Base-by-base conservation (phyloP, 2,113 vertebrate species). In the Myanophis thanlyinensis region DNA sequence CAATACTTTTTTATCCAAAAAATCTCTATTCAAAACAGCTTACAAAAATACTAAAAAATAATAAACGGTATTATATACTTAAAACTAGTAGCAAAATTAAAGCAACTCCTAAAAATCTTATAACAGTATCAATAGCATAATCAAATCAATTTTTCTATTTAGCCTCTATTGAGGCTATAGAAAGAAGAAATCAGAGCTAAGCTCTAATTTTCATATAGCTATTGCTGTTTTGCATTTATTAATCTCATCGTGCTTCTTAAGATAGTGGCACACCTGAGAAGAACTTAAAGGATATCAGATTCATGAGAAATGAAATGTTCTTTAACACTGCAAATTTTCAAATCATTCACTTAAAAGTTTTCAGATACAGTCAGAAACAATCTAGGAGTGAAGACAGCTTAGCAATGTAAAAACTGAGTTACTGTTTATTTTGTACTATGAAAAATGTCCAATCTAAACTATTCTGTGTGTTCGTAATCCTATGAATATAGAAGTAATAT, bases 21-120 rank as follows among this genome's bases (percentile, higher is more conserved):
- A 94, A 94, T 52, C 85, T 92, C 92, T 0, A 0, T 93, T 92
- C 88, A 48, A 54, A 91, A 62, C 91, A 93, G 91, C 53, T 8
- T 90, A 67, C 89, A 93, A 93, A 93, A 48, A 13, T 27, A 86
- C 25, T 93, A 84, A 94, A 94, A 92, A 93, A 92, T 48, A 90
- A 52, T 62, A 85, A 18, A 46, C 80, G 22, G 35, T 44, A 85
- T 47, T 90, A 73, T 22, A 90, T 85, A 46, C 13, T 91, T 40
- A 73, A 73, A 73, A 73, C 89, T 3, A 11, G 0, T 90, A 59
- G 5, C n/a, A 73, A 73, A 15, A 73, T 73, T 67, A 67, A 67
- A 67, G 1, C 30, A 67, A 73, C 84, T 27, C 44, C 91, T 11
- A 52, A 91, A 87, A 40, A 23, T 90, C 86, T 3, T 12, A 1